A percentile compares a stretch with the other conserved stretches of the same genome.
Conservation (phyloP, 2,797 vertebrate genomes). For the Malurus leucopterus region DNA sequence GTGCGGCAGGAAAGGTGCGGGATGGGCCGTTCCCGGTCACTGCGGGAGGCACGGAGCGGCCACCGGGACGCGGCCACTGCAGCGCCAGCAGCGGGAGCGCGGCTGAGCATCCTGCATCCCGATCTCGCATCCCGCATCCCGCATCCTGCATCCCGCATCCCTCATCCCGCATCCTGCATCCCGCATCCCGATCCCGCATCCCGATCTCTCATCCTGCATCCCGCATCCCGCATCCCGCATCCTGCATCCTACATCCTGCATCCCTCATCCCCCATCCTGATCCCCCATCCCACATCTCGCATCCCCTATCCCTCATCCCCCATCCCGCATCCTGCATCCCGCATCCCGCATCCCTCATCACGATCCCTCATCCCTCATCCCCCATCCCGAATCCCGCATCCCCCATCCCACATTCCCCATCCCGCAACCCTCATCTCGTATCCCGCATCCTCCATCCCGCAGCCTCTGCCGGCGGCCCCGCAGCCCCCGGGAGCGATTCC, state of each 20-base stretch:
- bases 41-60: accelerated
- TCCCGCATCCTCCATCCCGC: too few species aligned
- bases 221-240: neutral
- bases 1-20: neutral
- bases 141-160: accelerated
- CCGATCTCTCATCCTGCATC: neutral
- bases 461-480: accelerated
- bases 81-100: accelerated
- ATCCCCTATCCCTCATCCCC: neutral
- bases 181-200: neutral
- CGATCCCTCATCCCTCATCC: neutral
- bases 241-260: neutral
- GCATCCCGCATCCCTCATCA: neutral
- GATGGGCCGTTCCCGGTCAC: accelerated
- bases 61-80: accelerated
- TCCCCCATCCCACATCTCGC: neutral
- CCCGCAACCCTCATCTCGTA: neutral
- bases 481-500: neutral
- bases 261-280: neutral
- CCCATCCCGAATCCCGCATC: neutral
- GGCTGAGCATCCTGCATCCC: neutral
- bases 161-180: neutral
- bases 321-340: neutral
- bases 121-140: accelerated
- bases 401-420: neutral